Base-by-base conservation (phyloP, 2,113 vertebrate species). In the Lucifuga dentata region DNA sequence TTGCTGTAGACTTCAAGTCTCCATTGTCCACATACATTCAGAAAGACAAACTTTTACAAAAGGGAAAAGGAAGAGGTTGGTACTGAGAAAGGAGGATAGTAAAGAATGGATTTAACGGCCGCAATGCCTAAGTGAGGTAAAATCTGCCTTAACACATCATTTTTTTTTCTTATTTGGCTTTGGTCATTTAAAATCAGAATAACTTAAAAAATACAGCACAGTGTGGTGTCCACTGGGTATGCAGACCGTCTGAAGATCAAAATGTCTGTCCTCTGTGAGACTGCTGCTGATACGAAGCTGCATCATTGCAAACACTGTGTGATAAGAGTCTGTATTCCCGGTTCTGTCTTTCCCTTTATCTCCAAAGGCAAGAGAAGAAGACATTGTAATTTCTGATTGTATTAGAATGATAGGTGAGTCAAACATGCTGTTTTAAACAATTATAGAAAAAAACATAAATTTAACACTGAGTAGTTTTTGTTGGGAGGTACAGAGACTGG, bases 101-200 rank as follows among this genome's bases (percentile, higher is more conserved):
- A 48, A 71, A 46, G 12, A 38, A 40, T 26, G 5, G 29, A 35
- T 50, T 35, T 33, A 6, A 51, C 26, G 5, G 24, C 11, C 8
- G 23, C 2, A 43, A 50, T 13, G 43, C 15, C 6, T 11, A 45
- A 5, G 3, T 20, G 5, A 61, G 29, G 12, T 19, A 21, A 71
- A 78, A 51, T 20, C 19, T 8, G 23, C 41, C 35, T 9, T 23
- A 2, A 38, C 51, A 33, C 61, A 57, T 52, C 52, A 53, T 29
- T 29, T 29, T 5, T 29, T 23, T 68, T 49, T 33, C 6, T 48
- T 23, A 3, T 45, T 81, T 78, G 63, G 77, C 77, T 58, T 80
- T 55, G 45, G 48, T 46, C 38, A 51, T 64, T 63, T 44, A 1
- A 73, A 68, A 67, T 13, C 21, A 53, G 20, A 73, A 65, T 55